Evolutionary conservation across 2,113 vertebrate species (phyloP).

Genomic region (Zosterops lateralis): DNA sequence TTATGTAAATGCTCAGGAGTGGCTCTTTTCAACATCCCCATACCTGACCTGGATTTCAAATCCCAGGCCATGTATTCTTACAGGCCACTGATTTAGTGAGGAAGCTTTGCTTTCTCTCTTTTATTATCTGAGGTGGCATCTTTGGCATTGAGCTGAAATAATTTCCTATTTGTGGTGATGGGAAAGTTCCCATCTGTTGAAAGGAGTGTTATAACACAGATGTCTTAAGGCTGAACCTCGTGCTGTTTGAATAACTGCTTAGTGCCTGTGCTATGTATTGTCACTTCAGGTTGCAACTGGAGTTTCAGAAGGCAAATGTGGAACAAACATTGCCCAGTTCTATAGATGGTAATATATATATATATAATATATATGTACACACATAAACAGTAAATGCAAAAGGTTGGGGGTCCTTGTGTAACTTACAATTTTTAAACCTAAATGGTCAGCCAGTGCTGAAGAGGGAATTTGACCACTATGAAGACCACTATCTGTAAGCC

Average conservation of each 20-base stretch:
- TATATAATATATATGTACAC: not conserved
- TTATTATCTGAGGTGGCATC: not conserved
- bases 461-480: not conserved
- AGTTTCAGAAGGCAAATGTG: not conserved
- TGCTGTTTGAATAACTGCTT: not conserved
- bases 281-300: not conserved
- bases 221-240: not conserved
- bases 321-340: not conserved
- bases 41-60: not conserved
- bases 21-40: not conserved
- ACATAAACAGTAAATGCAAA: not conserved
- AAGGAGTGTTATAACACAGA: not conserved
- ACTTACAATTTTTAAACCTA: not conserved
- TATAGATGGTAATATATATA: not conserved
- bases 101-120: not conserved
- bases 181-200: not conserved
- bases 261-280: not conserved
- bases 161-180: not conserved
- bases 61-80: not conserved
- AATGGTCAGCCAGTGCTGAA: not conserved
- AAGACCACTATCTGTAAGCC: not conserved
- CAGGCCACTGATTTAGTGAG: not conserved
- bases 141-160: not conserved
- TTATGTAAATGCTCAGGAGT: not conserved
- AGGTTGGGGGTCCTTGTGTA: not conserved